A percentile compares a stretch with the other conserved stretches of the same genome.
Evolutionary conservation across 2,888 invertebrate species (phyloP).

Genomic region (Dinocampus coccinellae): DNA sequence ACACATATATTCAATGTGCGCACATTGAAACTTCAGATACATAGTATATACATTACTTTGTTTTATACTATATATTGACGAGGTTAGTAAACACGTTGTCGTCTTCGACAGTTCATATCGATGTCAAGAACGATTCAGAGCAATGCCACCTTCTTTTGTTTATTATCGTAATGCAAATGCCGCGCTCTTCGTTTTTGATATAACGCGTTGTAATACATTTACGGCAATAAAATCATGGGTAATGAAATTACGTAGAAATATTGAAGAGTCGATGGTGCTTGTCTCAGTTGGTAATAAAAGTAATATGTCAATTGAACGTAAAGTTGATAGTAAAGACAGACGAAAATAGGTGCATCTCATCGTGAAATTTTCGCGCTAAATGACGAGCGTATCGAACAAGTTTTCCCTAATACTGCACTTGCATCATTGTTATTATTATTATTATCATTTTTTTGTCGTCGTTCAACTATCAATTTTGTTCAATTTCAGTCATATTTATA

Average conservation of each 20-base stretch:
- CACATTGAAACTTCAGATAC: too few relatives aligned
- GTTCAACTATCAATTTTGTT: too few relatives aligned
- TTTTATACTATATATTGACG: constrained; percentile 5
- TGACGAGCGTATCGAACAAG: constrained; percentile 82
- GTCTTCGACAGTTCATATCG: constrained; percentile 37
- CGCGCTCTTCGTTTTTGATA: constrained; percentile 88
- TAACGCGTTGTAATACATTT: constrained; percentile 83
- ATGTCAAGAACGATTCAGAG: constrained; percentile 85
- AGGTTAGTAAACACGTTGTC: constrained; percentile 21
- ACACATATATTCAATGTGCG: too few relatives aligned
- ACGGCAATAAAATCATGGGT: constrained; percentile 89
- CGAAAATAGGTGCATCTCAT: constrained; percentile 85
- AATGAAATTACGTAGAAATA: constrained; percentile 81
- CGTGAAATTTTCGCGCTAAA: constrained; percentile 87
- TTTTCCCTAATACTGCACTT: constrained; percentile 78
- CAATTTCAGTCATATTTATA: too few relatives aligned
- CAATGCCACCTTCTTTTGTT: constrained; percentile 97
- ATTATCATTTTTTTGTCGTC: too few relatives aligned
- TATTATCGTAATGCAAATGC: constrained; percentile 94
- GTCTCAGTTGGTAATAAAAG: constrained; percentile 89
- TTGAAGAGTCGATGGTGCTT: constrained; percentile 83
- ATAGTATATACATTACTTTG: background rate
- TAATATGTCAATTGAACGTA: constrained; percentile 78
- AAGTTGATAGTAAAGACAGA: constrained; percentile 79
- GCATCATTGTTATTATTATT: constrained; percentile 74